Percentiles rank a stretch among this genome's conserved stretches.
phyloP scores from a whole-genome alignment of 2,113 vertebrate species.

The Nerophis lumbriciformis region DNA sequence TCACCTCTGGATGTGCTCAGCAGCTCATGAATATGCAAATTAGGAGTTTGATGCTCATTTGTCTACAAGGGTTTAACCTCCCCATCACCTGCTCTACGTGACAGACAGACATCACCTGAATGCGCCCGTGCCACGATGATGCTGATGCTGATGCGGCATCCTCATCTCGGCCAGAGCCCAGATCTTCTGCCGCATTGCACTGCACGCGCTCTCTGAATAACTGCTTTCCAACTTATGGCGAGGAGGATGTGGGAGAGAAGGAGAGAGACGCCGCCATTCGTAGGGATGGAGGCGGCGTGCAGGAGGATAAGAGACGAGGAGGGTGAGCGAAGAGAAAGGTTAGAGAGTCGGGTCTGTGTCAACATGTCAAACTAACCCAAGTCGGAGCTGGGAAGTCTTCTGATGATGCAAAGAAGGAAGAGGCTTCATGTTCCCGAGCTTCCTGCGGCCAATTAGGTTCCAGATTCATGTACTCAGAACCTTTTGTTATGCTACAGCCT shows the following conservation, averaged over 20 bases:
- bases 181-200: constrained; percentile 51
- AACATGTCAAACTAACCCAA: neutral
- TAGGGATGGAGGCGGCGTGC: neutral
- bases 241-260: constrained; percentile 6
- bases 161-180: constrained; percentile 41
- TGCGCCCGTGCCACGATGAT: no score
- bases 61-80: neutral
- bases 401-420: constrained; percentile 8
- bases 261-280: constrained; percentile 25
- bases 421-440: neutral
- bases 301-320: constrained; percentile 4
- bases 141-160: constrained; percentile 31
- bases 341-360: neutral
- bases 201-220: constrained; percentile 41
- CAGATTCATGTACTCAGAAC: no score
- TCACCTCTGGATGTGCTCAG: neutral
- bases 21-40: constrained; percentile 6
- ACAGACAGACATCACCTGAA: neutral
- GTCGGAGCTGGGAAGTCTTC: neutral
- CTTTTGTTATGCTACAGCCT: no score
- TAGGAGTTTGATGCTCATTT: constrained; percentile 1
- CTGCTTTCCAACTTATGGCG: neutral
- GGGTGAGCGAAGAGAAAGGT: constrained; percentile 14
- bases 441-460: no score
- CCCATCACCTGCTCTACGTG: neutral